A percentile compares a stretch with the other conserved stretches of the same genome.
phyloP scores from a whole-genome alignment of 1,140 invertebrate genomes.

The Panonychus citri region DNA sequence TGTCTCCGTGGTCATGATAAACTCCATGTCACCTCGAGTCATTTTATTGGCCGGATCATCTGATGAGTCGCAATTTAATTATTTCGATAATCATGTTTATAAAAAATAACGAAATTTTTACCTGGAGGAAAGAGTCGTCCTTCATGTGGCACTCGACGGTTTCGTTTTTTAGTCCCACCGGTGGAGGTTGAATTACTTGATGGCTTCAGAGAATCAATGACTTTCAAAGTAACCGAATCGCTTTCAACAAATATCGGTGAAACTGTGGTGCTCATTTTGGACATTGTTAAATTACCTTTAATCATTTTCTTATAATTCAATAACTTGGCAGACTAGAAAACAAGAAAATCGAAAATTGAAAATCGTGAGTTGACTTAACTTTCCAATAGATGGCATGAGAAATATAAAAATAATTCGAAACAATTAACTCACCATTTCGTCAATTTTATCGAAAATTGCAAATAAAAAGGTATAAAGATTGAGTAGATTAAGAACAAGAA shows the following conservation, averaged over 20 bases:
- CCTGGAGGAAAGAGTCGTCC: not conserved
- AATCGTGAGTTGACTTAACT: too few relatives aligned
- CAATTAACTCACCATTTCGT: slow-evolving; percentile 34
- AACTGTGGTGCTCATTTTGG: not conserved
- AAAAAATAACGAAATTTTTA: not conserved
- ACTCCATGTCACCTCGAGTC: not conserved
- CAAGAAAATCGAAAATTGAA: not conserved
- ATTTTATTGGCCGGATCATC: too few relatives aligned
- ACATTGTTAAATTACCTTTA: too few relatives aligned
- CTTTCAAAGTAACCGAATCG: not conserved
- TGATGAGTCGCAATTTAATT: too few relatives aligned
- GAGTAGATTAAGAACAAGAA: slow-evolving; percentile 76
- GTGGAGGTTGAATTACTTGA: not conserved
- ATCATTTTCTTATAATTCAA: not conserved
- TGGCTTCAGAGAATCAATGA: not conserved
- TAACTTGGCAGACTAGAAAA: not conserved
- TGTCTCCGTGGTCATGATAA: not conserved
- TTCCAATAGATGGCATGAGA: too few relatives aligned
- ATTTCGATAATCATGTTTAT: slow-evolving; percentile 10
- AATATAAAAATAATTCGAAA: not conserved
- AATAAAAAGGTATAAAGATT: slow-evolving; percentile 88
- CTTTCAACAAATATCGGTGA: not conserved
- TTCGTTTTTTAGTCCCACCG: not conserved
- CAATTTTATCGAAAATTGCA: slow-evolving; percentile 75
- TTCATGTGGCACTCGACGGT: not conserved